Conservation (phyloP, 2,113 vertebrate species). For the Glaucidium brasilianum region DNA sequence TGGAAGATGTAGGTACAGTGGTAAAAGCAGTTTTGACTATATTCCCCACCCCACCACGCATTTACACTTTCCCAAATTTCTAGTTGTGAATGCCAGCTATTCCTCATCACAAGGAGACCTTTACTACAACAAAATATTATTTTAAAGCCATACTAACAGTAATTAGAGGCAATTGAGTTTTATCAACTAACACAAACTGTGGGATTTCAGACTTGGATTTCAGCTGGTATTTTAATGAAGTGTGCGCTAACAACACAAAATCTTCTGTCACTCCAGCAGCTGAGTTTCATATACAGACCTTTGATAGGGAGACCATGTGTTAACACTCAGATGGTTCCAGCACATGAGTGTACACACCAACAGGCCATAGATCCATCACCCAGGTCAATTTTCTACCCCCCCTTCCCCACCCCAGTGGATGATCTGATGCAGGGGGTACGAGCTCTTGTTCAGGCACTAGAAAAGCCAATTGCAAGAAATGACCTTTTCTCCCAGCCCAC, state of each 20-base stretch:
- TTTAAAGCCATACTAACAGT: slow-evolving; percentile 76
- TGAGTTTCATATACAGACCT: slow-evolving; percentile 81
- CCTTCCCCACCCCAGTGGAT: not conserved
- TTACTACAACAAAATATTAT: slow-evolving; percentile 90
- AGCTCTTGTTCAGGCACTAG: not conserved
- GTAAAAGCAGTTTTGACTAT: not conserved
- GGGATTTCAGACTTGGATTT: slow-evolving; percentile 81
- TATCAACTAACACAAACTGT: slow-evolving; percentile 93
- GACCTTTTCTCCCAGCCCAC: not conserved
- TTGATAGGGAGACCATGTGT: slow-evolving; percentile 79
- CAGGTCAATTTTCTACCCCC: slow-evolving; percentile 22
- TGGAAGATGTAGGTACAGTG: not conserved
- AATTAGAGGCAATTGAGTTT: slow-evolving; percentile 84
- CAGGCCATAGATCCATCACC: slow-evolving; percentile 62
- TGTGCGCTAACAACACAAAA: slow-evolving; percentile 78
- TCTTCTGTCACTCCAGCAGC: slow-evolving; percentile 76
- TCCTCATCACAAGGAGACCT: slow-evolving; percentile 76
- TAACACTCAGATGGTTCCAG: slow-evolving; percentile 76
- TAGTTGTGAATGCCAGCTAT: slow-evolving; percentile 67
- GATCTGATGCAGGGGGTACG: not conserved
- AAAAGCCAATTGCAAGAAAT: not conserved
- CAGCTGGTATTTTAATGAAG: slow-evolving; percentile 95
- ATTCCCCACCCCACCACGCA: accelerated
- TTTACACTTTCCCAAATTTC: slow-evolving; percentile 16
- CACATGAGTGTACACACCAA: slow-evolving; percentile 46